Evolutionary conservation across 2,113 vertebrate genomes (phyloP).

Genomic region (Leucopsar rothschildi): DNA sequence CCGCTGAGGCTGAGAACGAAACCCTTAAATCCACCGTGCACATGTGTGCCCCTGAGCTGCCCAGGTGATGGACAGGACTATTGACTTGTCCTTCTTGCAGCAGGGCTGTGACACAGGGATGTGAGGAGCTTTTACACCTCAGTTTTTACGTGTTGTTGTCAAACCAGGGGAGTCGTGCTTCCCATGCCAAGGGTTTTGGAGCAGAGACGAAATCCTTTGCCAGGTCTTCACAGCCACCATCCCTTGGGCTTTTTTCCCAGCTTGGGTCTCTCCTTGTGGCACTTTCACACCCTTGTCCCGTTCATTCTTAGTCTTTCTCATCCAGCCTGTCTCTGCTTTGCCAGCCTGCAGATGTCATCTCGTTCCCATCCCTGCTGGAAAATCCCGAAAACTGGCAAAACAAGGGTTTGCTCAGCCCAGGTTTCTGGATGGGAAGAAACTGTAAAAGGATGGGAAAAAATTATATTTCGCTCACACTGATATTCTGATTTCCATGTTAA

Average conservation of each 20-base stretch:
- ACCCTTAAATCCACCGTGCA: constrained; percentile 28
- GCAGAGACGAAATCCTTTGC: not conserved
- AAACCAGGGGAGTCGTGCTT: not conserved
- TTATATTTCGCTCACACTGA: not conserved
- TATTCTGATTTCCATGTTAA: not conserved
- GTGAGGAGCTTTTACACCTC: not conserved
- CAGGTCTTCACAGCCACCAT: not conserved
- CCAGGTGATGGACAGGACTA: not conserved
- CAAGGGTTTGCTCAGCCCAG: not conserved
- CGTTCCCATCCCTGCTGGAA: not conserved
- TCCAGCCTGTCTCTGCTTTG: not conserved
- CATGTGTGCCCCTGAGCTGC: not conserved
- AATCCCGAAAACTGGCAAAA: not conserved
- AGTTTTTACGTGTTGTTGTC: not conserved
- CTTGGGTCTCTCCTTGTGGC: not conserved
- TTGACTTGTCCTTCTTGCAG: not conserved
- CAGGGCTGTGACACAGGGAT: not conserved
- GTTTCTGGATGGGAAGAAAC: not conserved
- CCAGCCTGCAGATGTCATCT: not conserved
- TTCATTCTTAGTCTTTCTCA: not conserved
- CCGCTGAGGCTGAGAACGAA: not conserved
- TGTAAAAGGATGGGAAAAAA: not conserved
- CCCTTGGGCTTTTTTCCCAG: not conserved
- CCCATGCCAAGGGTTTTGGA: not conserved
- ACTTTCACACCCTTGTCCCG: not conserved